A percentile compares a stretch with the other conserved stretches of the same genome.
These are phyloP conservation scores for Phanerotoma sp. DNA, from an alignment of 2,888 invertebrate genomes.

Conservation along the genomic window DNA sequence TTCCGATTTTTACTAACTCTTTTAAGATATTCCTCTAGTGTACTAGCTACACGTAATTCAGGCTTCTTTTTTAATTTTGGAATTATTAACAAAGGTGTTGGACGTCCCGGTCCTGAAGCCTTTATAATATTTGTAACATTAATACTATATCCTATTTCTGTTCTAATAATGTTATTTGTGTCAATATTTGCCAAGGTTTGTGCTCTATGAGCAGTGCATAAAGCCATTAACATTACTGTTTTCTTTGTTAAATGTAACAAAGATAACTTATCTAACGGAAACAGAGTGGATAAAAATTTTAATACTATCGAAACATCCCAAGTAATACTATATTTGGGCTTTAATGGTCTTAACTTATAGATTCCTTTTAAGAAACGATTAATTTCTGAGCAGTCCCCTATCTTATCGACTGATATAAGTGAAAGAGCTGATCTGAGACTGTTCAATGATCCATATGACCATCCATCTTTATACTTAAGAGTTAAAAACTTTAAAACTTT, in stretches of 20 bases:
- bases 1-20: no score
- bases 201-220: background rate
- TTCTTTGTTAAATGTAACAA: background rate
- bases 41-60: no score
- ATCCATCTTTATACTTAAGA: conserved; percentile 22
- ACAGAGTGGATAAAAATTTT: background rate
- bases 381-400: conserved; percentile 30
- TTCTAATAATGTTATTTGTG: no score
- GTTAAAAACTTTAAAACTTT: conserved; percentile 12
- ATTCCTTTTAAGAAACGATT: conserved; percentile 36
- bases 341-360: conserved; percentile 31
- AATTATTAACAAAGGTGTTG: no score
- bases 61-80: no score
- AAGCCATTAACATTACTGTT: background rate
- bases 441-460: conserved; percentile 36
- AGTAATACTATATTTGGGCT: conserved; percentile 27
- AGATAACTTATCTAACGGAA: background rate
- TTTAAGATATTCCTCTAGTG: no score
- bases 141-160: no score
- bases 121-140: no score
- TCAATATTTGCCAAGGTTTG: background rate
- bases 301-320: background rate
- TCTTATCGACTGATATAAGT: conserved; percentile 29
- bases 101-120: no score
- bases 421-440: conserved; percentile 37